These are phyloP conservation scores for Hyalella azteca DNA, from an alignment of 2,888 invertebrate genomes.

Conservation along the genomic window DNA sequence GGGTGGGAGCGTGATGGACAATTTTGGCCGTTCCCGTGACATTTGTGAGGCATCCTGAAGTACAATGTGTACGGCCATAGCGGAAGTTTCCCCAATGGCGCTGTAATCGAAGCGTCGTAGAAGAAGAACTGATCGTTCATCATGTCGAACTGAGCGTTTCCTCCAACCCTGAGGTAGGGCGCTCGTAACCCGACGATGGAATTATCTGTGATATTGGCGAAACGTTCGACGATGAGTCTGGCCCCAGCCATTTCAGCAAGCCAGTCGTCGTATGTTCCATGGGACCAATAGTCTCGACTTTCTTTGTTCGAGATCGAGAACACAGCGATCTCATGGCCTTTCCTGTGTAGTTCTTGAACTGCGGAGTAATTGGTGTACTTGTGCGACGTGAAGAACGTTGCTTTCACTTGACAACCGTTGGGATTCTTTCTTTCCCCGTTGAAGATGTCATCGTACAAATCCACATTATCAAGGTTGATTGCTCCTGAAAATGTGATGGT, in stretches of 20 bases:
- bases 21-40: conserved; percentile 91
- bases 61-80: conserved; percentile 98
- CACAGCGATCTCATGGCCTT: conserved; percentile 89
- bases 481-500: conserved; percentile 63
- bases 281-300: conserved; percentile 87
- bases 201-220: conserved; percentile 89
- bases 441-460: conserved; percentile 62
- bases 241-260: conserved; percentile 93
- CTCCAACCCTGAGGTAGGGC: conserved; percentile 87
- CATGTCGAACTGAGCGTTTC: conserved; percentile 95
- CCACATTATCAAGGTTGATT: conserved; percentile 63
- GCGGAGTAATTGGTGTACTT: conserved; percentile 63
- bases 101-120: conserved; percentile 93
- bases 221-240: conserved; percentile 75
- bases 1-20: conserved; percentile 83
- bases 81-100: conserved; percentile 84
- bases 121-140: conserved; percentile 94
- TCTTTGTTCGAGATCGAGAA: conserved; percentile 93
- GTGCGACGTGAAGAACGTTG: conserved; percentile 62
- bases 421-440: conserved; percentile 61
- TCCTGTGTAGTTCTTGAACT: conserved; percentile 66
- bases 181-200: conserved; percentile 88
- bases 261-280: conserved; percentile 89
- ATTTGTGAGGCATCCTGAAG: conserved; percentile 95
- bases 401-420: conserved; percentile 62